Base-by-base conservation (phyloP, 1,140 invertebrate species). In the Chlorops oryzae region DNA sequence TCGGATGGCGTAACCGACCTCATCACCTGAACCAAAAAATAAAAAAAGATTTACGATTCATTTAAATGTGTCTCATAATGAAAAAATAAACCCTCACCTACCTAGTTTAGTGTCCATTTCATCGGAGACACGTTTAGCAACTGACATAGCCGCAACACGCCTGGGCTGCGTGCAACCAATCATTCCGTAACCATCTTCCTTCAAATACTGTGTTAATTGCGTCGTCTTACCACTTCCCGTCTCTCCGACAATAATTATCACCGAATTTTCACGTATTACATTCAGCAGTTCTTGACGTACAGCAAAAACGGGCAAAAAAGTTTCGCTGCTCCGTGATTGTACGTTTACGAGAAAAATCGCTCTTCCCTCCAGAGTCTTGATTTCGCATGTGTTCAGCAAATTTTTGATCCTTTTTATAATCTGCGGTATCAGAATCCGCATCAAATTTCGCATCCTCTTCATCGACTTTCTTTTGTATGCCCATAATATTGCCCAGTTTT, bases 141-240 rank as follows among this genome's bases (percentile, higher is more conserved):
- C 96, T 6, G 92, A 95, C 96, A 99, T 98, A 28, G 96, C 96
- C 35, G 97, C 96, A 0, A 99, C 93, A 64, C 96, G 78, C 41
- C 96, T 75, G 0, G 96, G 96, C 65, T 88, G 85, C 0, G 94
- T 98, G 70, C 93, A 98, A 0, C 96, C 96, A 54, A 99, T 92
- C 81, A 96, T 92, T 7, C 95, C 94, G 74, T 96, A 99, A 2
- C 96, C 96, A 59, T 98, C 96, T 77, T 99, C 97, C 69, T 97
- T 90, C 3, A 99, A 77, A 72, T 98, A 99, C 69, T 98, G 96
- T 0, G 96, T 98, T n/a, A 99, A 76, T 71, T 99, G 96, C 1
- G 69, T 72, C 1, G 96, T 99, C 75, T 99, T 99, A 37, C 96
- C 97, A 62, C 92, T 96, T 13, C 97, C 97, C 18, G 97, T 99